These are phyloP conservation scores for Brachypodius melanocephalos DNA, from an alignment of 2,113 vertebrate species.

Conservation along the genomic window DNA sequence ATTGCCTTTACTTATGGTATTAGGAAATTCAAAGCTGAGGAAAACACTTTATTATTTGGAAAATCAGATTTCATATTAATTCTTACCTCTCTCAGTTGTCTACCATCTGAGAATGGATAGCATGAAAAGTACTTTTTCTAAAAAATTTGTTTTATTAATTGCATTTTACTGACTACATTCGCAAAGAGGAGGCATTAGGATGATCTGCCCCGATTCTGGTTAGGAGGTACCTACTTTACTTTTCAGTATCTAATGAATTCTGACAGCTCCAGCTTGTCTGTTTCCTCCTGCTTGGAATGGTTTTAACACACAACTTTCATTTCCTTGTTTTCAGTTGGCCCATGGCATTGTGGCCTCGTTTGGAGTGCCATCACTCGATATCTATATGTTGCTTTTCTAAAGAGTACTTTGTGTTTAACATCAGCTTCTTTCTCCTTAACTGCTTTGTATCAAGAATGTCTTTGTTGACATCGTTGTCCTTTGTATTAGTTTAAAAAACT, in stretches of 20 bases:
- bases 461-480: not conserved
- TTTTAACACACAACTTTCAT: not conserved
- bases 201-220: not conserved
- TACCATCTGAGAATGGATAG: not conserved
- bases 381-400: not conserved
- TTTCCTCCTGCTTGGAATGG: not conserved
- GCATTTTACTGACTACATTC: not conserved
- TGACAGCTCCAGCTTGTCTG: not conserved
- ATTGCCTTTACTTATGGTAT: not conserved
- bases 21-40: not conserved
- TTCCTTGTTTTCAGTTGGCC: not conserved
- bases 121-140: not conserved
- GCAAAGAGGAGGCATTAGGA: not conserved
- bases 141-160: not conserved
- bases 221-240: not conserved
- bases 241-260: not conserved
- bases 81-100: not conserved
- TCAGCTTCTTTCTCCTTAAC: not conserved
- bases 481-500: not conserved
- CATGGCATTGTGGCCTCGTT: not conserved
- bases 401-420: not conserved
- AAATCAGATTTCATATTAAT: not conserved
- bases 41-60: not conserved
- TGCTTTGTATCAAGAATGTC: not conserved
- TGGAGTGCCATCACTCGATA: rapidly evolving